A percentile compares a stretch with the other conserved stretches of the same genome.
Conservation (phyloP, 2,888 invertebrate genomes). For the Caenorhabditis afra region DNA sequence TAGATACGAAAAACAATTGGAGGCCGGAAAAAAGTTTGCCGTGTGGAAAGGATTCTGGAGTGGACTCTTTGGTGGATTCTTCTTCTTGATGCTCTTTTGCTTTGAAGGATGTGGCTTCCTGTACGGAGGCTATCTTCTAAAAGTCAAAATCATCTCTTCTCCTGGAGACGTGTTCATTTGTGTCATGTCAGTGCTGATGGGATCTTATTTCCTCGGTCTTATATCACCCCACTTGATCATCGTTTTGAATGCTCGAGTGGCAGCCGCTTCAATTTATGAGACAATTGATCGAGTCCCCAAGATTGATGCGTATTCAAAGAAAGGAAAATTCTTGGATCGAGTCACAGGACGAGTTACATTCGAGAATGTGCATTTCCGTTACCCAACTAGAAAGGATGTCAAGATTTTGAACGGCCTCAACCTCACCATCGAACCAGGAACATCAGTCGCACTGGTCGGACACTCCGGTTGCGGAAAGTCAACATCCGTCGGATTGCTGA, state of each 20-base stretch:
- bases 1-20: conserved; percentile 63
- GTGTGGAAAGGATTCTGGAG: conserved; percentile 71
- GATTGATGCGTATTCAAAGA: conserved; percentile 69
- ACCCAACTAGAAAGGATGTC: conserved; percentile 66
- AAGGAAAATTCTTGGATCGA: conserved; percentile 61
- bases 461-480: conserved; percentile 85
- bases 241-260: conserved; percentile 75
- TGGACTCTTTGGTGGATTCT: conserved; percentile 73
- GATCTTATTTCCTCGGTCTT: conserved; percentile 74
- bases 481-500: conserved; percentile 89
- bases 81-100: conserved; percentile 68
- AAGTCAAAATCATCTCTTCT: conserved; percentile 64
- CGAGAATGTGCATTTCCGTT: conserved; percentile 73
- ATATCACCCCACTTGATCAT: conserved; percentile 76
- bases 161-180: conserved; percentile 76
- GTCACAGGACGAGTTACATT: conserved; percentile 70
- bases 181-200: conserved; percentile 65
- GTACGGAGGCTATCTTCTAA: conserved; percentile 69
- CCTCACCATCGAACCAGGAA: conserved; percentile 80
- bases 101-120: conserved; percentile 70
- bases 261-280: conserved; percentile 75
- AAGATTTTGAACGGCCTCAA: conserved; percentile 80
- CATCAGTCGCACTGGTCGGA: conserved; percentile 82
- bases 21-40: conserved; percentile 64
- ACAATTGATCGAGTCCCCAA: conserved; percentile 73